phyloP scores from a whole-genome alignment of 2,113 vertebrate species.

The Etia nguti region DNA sequence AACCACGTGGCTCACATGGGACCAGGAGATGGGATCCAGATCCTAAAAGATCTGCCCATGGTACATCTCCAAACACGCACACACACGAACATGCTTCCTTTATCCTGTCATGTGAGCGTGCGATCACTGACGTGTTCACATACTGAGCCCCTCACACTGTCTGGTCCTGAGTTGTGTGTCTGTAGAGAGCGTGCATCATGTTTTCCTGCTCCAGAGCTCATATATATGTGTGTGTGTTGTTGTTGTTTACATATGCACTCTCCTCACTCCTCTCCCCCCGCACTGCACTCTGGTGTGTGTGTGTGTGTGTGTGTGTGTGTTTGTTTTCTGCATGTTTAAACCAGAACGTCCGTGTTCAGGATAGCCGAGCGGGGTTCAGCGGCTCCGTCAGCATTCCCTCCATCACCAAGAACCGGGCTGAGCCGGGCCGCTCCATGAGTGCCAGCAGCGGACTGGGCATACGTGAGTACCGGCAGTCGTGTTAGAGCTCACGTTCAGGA shows the following conservation, averaged over 20 bases:
- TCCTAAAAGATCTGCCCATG: conserved; percentile 97
- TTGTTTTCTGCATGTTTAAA: conserved; percentile 16
- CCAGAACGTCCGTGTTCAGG: conserved; percentile 92
- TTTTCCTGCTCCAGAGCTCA: neutral
- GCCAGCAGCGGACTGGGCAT: conserved; percentile 93
- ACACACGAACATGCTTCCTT: neutral
- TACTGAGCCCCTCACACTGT: neutral
- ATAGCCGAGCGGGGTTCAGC: conserved; percentile 89
- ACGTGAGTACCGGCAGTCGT: conserved; percentile 75
- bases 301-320: neutral
- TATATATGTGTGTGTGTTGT: neutral
- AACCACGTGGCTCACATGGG: conserved; percentile 99
- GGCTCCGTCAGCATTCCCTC: conserved; percentile 98
- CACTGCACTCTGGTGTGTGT: conserved; percentile 1
- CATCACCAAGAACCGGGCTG: conserved; percentile 87
- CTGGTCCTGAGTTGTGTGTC: neutral
- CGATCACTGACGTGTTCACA: neutral
- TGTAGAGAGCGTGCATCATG: neutral
- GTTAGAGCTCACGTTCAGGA: neutral
- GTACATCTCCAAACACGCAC: conserved; percentile 53
- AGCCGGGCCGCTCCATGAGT: conserved; percentile 96
- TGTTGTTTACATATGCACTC: neutral
- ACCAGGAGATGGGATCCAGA: conserved; percentile 97
- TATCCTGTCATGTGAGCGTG: neutral
- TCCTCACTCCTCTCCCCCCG: conserved; percentile 34